Conservation (phyloP, 2,888 invertebrate genomes). For the Pycnomerus fuliginosus region DNA sequence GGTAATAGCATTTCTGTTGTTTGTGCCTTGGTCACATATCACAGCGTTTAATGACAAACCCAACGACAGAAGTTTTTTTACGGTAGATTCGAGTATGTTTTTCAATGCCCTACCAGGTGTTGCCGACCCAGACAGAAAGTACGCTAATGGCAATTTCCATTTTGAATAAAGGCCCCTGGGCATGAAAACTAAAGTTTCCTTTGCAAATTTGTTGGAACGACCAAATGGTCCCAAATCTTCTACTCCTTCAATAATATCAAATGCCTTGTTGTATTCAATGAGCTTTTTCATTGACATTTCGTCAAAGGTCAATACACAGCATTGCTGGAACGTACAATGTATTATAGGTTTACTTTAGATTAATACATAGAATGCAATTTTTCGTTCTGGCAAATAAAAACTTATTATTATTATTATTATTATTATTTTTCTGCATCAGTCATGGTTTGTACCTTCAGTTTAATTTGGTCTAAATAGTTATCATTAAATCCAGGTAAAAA, state of each 20-base stretch:
- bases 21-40: neutral
- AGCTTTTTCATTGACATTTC: neutral
- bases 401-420: no score
- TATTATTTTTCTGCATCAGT: no score
- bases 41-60: neutral
- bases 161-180: neutral
- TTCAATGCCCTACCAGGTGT: neutral
- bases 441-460: no score
- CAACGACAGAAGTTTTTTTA: neutral
- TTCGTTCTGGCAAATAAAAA: no score
- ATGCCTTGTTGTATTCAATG: neutral
- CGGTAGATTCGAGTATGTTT: neutral
- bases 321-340: neutral
- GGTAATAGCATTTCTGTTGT: neutral
- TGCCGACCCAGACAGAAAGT: neutral
- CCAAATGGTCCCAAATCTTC: neutral
- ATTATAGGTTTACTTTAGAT: no score
- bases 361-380: no score
- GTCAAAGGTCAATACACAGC: neutral
- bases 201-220: neutral
- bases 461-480: neutral
- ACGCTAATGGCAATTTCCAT: neutral
- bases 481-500: neutral
- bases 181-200: neutral
- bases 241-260: neutral